Base-by-base conservation (phyloP, 2,888 invertebrate genomes). In the Heteropelma amictum region DNA sequence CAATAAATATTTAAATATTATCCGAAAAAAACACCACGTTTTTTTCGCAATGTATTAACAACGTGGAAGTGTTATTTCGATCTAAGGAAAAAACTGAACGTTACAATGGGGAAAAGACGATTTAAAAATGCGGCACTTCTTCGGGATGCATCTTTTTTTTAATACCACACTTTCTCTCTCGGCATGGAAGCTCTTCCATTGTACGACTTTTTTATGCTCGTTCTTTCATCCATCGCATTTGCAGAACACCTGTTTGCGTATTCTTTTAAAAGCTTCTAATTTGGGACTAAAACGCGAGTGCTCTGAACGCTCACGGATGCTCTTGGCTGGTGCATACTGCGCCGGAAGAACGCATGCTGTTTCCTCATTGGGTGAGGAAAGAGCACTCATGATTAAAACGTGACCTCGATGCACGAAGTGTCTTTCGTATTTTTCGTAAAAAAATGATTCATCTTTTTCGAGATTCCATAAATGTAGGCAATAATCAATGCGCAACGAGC, bases 381-480 rank as follows among this genome's bases (percentile, higher is more conserved):
- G 60, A 49, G 30, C 35, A 42, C 61, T 70, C 65, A 58, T 56
- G 74, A 75, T 75, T 70, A 75, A 70, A 75, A 65, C 47, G 54
- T 61, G 74, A 75, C 70, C 74, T 65, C 70, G 53, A 65, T 75
- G n/a, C n/a, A n/a, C n/a, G n/a, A n/a, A n/a, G n/a, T n/a, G n/a
- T n/a, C n/a, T n/a, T n/a, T n/a, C n/a, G n/a, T n/a, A n/a, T n/a
- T n/a, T n/a, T n/a, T n/a, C n/a, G n/a, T n/a, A n/a, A n/a, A n/a
- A n/a, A n/a, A n/a, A n/a, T n/a, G n/a, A n/a, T n/a, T n/a, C n/a
- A n/a, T n/a, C n/a, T n/a, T n/a, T n/a, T n/a, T n/a, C n/a, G n/a
- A n/a, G n/a, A n/a, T n/a, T n/a, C n/a, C n/a, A n/a, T n/a, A n/a
- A n/a, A n/a, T n/a, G n/a, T n/a, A n/a, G n/a, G n/a, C n/a, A n/a